A percentile compares a stretch with the other conserved stretches of the same genome.
These are phyloP conservation scores for Halichoerus grypus DNA, from an alignment of 2,113 vertebrate species.

Conservation along the genomic window DNA sequence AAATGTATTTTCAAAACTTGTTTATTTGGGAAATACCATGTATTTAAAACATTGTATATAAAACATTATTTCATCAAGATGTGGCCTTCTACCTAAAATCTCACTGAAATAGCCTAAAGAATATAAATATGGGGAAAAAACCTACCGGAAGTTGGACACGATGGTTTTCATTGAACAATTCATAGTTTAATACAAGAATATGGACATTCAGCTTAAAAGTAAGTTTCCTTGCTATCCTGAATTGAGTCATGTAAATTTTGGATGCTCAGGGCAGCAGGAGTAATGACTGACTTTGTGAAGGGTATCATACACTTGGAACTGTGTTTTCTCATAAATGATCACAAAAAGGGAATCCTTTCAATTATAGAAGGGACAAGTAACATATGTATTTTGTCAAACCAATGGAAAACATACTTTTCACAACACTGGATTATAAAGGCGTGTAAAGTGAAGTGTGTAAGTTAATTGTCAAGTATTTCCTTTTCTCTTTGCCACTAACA, in stretches of 20 bases:
- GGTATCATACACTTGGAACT: background rate
- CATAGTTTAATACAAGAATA: background rate
- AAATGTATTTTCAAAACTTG: background rate
- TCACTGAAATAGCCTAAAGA: background rate
- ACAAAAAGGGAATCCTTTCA: background rate
- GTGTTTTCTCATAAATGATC: background rate
- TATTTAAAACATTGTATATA: background rate
- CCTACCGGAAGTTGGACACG: no score
- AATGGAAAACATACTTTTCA: background rate
- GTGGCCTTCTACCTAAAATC: background rate
- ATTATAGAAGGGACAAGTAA: background rate
- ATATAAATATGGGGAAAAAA: background rate
- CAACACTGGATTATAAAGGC: background rate
- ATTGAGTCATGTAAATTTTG: background rate
- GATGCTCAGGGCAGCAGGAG: background rate
- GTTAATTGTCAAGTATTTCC: background rate
- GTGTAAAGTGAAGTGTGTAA: background rate
- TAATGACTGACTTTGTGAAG: background rate
- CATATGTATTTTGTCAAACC: background rate
- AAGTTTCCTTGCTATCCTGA: background rate
- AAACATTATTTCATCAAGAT: background rate
- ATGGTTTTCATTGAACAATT: background rate
- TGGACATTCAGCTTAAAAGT: background rate
- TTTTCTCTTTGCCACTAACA: background rate
- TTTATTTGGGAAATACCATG: background rate